These are phyloP conservation scores for Asbolus verrucosus DNA, from an alignment of 1,140 invertebrate genomes.

Conservation along the genomic window DNA sequence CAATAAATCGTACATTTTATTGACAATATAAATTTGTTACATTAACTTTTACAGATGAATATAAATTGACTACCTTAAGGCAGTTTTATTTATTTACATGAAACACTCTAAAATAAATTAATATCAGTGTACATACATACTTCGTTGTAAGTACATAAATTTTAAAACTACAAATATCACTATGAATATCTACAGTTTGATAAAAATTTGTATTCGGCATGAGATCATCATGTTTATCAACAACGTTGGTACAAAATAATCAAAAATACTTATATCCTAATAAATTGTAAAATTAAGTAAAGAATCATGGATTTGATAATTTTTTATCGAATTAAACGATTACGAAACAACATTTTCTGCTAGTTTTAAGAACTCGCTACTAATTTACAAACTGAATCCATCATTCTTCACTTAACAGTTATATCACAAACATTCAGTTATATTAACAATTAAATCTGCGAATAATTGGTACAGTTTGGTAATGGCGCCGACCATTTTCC, in stretches of 20 bases:
- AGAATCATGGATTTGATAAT: background rate
- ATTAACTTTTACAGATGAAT: conserved; percentile 41
- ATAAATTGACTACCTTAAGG: conserved; percentile 46
- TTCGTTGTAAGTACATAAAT: conserved; percentile 37
- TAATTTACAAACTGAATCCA: background rate
- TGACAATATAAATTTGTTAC: conserved; percentile 45
- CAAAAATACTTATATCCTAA: conserved; percentile 8
- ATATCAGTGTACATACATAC: conserved; percentile 3
- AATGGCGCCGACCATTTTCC: conserved; percentile 67
- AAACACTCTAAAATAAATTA: conserved; percentile 18
- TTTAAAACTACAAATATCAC: conserved; percentile 9
- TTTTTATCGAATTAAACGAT: too few relatives aligned
- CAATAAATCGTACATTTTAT: conserved; percentile 25
- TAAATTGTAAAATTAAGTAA: conserved; percentile 11
- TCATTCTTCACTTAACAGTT: conserved; percentile 8
- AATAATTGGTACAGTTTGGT: conserved; percentile 68
- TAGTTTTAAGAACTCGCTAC: too few relatives aligned
- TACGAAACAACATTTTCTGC: too few relatives aligned
- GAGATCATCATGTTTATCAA: conserved; percentile 42
- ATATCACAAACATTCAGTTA: conserved; percentile 35
- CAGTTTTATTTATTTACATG: conserved; percentile 41
- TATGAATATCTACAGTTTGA: conserved; percentile 38
- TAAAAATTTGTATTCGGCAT: conserved; percentile 45
- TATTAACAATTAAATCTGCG: conserved; percentile 56
- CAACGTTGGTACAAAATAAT: conserved; percentile 30